phyloP scores from a whole-genome alignment of 2,797 vertebrate species.

The Ibycter americanus region DNA sequence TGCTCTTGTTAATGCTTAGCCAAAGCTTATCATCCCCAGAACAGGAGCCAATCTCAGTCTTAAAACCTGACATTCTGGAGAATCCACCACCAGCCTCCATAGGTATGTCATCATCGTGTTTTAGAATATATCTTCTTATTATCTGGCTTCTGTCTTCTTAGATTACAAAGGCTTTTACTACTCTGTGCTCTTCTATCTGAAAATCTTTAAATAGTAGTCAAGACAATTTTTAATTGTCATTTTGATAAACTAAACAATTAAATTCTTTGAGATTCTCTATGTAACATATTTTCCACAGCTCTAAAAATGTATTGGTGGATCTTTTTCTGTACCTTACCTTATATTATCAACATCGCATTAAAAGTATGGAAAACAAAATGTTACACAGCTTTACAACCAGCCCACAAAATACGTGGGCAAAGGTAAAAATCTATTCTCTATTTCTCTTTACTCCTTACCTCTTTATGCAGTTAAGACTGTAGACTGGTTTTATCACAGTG shows the following conservation, averaged over 20 bases:
- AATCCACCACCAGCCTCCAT: neutral
- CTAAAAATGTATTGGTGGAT: neutral
- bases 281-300: neutral
- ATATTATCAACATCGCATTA: neutral
- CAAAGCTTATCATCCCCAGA: neutral
- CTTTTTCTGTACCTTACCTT: neutral
- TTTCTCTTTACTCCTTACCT: neutral
- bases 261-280: neutral
- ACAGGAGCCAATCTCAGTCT: neutral
- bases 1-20: neutral
- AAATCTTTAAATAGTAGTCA: neutral
- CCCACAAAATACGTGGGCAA: neutral
- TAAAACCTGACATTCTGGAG: neutral
- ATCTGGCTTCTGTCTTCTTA: neutral
- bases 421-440: neutral
- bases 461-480: neutral
- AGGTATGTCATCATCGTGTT: rapidly evolving
- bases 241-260: neutral
- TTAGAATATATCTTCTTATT: neutral
- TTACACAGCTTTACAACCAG: neutral
- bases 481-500: neutral
- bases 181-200: neutral
- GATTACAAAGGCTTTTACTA: neutral
- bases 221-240: neutral
- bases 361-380: neutral